Conservation (phyloP, 2,113 vertebrate genomes). For the Orycteropus afer region DNA sequence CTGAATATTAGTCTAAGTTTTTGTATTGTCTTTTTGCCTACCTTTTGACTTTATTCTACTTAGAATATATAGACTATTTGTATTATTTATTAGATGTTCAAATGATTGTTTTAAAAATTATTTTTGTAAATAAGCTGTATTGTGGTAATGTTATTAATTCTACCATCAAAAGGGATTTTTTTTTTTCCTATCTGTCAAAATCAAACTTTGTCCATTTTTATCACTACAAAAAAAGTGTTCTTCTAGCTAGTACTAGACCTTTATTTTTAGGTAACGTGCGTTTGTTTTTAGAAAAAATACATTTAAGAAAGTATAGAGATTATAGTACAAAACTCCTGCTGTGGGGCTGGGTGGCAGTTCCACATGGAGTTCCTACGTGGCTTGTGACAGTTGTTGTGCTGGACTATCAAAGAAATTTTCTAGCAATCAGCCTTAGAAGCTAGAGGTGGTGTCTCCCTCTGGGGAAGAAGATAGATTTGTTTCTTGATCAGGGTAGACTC, state of each 20-base stretch:
- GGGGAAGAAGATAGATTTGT: neutral
- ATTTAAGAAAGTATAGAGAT: constrained; percentile 59
- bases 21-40: neutral
- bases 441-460: neutral
- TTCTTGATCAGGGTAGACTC: neutral
- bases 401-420: neutral
- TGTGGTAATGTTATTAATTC: neutral
- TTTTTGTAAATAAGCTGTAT: neutral
- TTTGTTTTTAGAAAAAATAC: constrained; percentile 38
- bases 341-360: neutral
- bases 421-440: neutral
- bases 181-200: neutral
- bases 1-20: neutral
- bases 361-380: neutral
- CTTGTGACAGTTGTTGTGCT: neutral
- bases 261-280: neutral
- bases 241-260: constrained; percentile 3
- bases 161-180: neutral
- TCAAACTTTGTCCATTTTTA: constrained; percentile 59
- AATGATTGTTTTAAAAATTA: neutral
- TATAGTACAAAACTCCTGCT: neutral
- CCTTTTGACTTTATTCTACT: neutral
- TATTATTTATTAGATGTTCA: constrained; percentile 7
- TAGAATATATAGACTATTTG: constrained; percentile 23
- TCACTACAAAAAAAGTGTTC: constrained; percentile 62